Evolutionary conservation across 2,888 invertebrate genomes (phyloP), one percentile per base, ranked within the genome.

Genomic region (Cryptocephalus primarius): DNA sequence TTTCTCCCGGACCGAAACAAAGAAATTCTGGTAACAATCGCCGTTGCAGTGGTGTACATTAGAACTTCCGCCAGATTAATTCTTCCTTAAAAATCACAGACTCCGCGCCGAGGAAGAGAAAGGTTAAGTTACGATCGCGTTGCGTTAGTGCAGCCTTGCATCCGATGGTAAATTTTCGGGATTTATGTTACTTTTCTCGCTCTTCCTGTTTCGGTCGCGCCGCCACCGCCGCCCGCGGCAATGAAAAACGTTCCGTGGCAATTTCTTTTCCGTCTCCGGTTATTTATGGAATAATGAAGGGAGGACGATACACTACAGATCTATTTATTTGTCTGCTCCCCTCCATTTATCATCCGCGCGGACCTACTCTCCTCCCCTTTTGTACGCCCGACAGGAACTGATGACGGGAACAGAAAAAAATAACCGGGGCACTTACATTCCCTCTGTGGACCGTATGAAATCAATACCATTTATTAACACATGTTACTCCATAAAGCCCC

Each of bases 251-350:
- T 48, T 51, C 38, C 46, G 22, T 39, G 49, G 58, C 53, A 56
- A 58, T 58, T 58, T 56, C 58, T 55, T 56, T 48, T 49, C 22
- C 22, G 22, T 22, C 41, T 43, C 39, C 42, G 52, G 56, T 59
- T 58, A 58, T 58, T 59, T 59, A 58, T 57, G 54, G 54, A 57
- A 57, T 59, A 58, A 59, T 58, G 54, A 56, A 56, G 53, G 53
- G 54, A 58, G 51, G 46, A 53, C 52, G 52, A 53, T 54, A 53
- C 52, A 55, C 52, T 40, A 39, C 33, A 44, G 52, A 50, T 48
- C 47, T 51, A 53, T 55, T 54, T 52, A 51, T 51, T 48, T 45
- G 48, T 32, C 45, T 6, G 45, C 49, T 46, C 49, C 49, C 49
- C 51, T 49, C 42, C 53, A 51, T 53, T 52, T 49, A 47, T 51